Evolutionary conservation across 2,113 vertebrate genomes (phyloP), one percentile per base, ranked within the genome.

Genomic region (Cyrtonyx montezumae): DNA sequence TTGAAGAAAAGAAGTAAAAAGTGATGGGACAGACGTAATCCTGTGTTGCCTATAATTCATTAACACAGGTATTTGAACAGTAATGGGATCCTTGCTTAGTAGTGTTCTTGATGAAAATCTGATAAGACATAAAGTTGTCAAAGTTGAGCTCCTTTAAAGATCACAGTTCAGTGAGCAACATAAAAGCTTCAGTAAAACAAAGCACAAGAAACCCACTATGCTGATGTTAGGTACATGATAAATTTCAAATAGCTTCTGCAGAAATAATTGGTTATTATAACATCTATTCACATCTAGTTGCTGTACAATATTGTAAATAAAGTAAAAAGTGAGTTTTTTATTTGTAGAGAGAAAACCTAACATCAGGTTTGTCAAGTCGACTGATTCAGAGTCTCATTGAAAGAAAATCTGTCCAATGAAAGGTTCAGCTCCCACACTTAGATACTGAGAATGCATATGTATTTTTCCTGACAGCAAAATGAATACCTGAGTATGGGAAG

Each of bases 151-250:
- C 77, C 89, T 93, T 93, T 96, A 91, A 92, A 95, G 67, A 89
- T 71, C 89, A 93, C 91, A 91, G 94, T 85, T 95, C 91, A 94
- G 58, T 92, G 93, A 93, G 30, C 71, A 89, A 87, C 96, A 91
- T 96, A 79, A 95, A 95, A 93, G 92, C 79, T 61, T 87, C 51
- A 63, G 42, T 67, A 62, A 79, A 92, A 95, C 75, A 96, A 96
- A 94, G 71, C 21, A 87, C 51, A 92, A 34, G 21, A 34, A 94
- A 28, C 37, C n/a, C 22, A 92, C 84, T 84, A 9, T 81, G 90
- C 87, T 87, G 61, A 53, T 87, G 51, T 30, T 87, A 80, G 65
- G 75, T 56, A 63, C 42, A 82, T 58, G 58, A 92, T 59, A 89
- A 82, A 84, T 67, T 85, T 91, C 68, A 80, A 79, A 91, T 21